These are phyloP conservation scores for Onychomys torridus DNA, from an alignment of 2,797 vertebrate species.

Conservation along the genomic window DNA sequence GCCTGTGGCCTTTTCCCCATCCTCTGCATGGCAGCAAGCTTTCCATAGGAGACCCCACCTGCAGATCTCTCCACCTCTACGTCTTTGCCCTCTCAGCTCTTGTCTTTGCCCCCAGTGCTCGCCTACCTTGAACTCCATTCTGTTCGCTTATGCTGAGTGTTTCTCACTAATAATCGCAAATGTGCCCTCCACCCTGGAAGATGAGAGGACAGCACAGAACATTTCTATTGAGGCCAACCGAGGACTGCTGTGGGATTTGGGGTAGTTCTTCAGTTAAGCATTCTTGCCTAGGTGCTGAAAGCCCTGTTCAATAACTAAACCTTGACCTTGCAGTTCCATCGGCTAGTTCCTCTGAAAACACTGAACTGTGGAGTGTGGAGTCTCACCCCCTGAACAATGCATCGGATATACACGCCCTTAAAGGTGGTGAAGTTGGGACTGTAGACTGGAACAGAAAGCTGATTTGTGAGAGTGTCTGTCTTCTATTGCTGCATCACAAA, in stretches of 20 bases:
- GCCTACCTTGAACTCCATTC: neutral
- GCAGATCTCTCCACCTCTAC: neutral
- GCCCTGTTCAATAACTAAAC: neutral
- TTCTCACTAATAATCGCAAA: neutral
- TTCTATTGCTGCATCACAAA: neutral
- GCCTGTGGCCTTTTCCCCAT: neutral
- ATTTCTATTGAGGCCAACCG: neutral
- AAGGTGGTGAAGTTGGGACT: neutral
- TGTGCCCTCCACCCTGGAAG: neutral
- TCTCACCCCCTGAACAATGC: neutral
- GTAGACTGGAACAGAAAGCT: neutral
- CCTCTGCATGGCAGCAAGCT: neutral
- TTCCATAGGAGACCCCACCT: neutral
- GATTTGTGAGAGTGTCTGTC: neutral
- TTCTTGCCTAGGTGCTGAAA: neutral
- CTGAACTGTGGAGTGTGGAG: neutral
- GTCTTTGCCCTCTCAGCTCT: neutral
- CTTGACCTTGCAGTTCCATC: neutral
- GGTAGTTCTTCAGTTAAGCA: neutral
- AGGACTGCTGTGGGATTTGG: neutral
- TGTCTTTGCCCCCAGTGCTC: neutral
- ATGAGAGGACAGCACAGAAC: neutral
- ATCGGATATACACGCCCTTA: neutral
- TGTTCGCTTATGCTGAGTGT: neutral
- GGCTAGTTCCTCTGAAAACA: neutral